phyloP scores from a whole-genome alignment of 2,888 invertebrate genomes.

The Cephalotes varians region DNA sequence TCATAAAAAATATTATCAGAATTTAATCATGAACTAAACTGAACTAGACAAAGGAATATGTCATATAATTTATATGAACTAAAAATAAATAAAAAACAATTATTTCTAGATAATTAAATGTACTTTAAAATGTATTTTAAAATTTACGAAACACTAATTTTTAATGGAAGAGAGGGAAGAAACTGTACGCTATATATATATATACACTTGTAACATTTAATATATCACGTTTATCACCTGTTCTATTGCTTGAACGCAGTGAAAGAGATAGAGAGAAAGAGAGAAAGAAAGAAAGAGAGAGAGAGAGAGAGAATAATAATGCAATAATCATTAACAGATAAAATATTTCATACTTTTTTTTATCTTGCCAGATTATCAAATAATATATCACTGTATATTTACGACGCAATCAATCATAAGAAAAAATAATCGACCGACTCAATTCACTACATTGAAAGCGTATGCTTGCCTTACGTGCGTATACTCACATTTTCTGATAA shows the following conservation, averaged over 20 bases:
- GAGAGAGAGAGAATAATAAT: not conserved
- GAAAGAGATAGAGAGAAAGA: no score
- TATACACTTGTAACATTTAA: not conserved
- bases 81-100: not conserved
- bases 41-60: not conserved
- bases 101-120: not conserved
- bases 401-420: not conserved
- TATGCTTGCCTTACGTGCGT: conserved; percentile 5
- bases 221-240: not conserved
- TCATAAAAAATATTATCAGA: not conserved
- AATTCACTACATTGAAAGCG: not conserved
- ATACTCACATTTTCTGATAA: conserved; percentile 23
- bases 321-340: not conserved
- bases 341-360: conserved; percentile 29
- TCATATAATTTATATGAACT: not conserved
- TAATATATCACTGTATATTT: not conserved
- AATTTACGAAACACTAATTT: not conserved
- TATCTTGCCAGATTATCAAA: conserved; percentile 33
- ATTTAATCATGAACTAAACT: not conserved
- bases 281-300: no score
- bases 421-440: not conserved
- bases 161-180: not conserved
- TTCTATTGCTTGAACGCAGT: not conserved
- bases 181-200: not conserved
- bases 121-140: not conserved